These are phyloP conservation scores for Plotosus lineatus DNA, from an alignment of 2,113 vertebrate species.

Conservation along the genomic window DNA sequence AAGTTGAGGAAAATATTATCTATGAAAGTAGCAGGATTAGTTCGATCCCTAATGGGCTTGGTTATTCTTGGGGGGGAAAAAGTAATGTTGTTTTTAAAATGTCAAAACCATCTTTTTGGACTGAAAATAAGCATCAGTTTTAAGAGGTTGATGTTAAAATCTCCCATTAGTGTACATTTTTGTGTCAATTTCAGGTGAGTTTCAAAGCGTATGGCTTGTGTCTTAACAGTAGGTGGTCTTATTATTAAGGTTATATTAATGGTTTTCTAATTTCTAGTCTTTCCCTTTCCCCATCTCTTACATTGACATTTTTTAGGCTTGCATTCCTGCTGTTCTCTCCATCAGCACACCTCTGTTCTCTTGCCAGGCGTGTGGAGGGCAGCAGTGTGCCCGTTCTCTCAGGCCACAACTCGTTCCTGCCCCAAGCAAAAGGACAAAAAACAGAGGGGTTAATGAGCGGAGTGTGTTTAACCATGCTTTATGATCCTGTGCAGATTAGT, in stretches of 20 bases:
- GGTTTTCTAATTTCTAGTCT: neutral
- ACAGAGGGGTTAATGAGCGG: slow-evolving; percentile 19
- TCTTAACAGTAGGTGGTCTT: neutral
- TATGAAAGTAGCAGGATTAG: too few relatives aligned
- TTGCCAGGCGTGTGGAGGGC: slow-evolving; percentile 24
- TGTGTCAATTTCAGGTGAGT: too few relatives aligned
- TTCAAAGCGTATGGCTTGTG: too few relatives aligned
- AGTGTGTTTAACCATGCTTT: neutral
- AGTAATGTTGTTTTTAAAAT: too few relatives aligned
- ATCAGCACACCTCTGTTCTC: slow-evolving; percentile 37
- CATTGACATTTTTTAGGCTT: neutral
- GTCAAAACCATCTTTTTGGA: too few relatives aligned
- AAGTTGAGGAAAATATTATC: too few relatives aligned
- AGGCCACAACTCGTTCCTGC: neutral
- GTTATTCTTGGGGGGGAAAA: too few relatives aligned
- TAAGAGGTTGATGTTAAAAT: too few relatives aligned
- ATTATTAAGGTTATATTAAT: neutral
- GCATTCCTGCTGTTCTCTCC: neutral
- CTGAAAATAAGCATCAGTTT: too few relatives aligned
- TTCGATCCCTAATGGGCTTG: too few relatives aligned
- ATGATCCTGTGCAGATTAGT: slow-evolving; percentile 19
- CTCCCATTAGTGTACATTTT: too few relatives aligned
- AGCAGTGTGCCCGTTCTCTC: slow-evolving; percentile 9
- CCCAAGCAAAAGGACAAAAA: slow-evolving; percentile 37
- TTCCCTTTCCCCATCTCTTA: neutral